Evolutionary conservation across 2,888 invertebrate genomes (phyloP).

Genomic region (Xestia ashworthii): DNA sequence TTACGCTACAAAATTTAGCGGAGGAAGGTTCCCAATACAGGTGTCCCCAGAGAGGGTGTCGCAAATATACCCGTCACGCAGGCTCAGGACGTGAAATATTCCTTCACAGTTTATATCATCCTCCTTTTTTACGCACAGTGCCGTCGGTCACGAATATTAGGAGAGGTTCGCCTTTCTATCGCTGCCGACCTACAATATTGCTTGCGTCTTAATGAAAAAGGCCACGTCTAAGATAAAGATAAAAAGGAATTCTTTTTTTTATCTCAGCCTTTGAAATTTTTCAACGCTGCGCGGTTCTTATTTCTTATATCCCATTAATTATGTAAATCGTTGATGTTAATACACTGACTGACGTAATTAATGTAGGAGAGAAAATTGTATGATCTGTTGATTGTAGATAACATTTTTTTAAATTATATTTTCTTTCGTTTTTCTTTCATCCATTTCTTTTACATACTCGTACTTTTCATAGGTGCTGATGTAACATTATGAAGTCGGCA

Average conservation of each 20-base stretch:
- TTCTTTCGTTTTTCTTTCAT: conserved; percentile 27
- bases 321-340: conserved; percentile 59
- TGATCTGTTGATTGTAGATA: conserved; percentile 15
- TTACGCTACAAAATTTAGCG: conserved; percentile 44
- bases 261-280: conserved; percentile 43
- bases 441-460: neutral
- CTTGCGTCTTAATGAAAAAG: conserved; percentile 64
- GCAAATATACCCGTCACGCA: conserved; percentile 72
- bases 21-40: conserved; percentile 57
- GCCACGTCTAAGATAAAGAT: conserved; percentile 60
- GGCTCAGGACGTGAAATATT: conserved; percentile 69
- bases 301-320: conserved; percentile 59
- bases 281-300: conserved; percentile 39
- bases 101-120: conserved; percentile 66
- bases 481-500: conserved; percentile 18
- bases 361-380: conserved; percentile 43
- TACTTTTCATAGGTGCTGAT: conserved; percentile 12
- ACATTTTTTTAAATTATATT: neutral
- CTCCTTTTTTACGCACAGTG: conserved; percentile 62
- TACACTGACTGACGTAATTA: conserved; percentile 52
- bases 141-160: conserved; percentile 59
- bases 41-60: conserved; percentile 66
- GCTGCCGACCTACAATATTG: conserved; percentile 61
- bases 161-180: conserved; percentile 49
- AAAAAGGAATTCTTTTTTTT: conserved; percentile 47